A percentile compares a stretch with the other conserved stretches of the same genome.
Evolutionary conservation across 2,888 invertebrate species (phyloP).

Genomic region (Cartodere bifasciata): DNA sequence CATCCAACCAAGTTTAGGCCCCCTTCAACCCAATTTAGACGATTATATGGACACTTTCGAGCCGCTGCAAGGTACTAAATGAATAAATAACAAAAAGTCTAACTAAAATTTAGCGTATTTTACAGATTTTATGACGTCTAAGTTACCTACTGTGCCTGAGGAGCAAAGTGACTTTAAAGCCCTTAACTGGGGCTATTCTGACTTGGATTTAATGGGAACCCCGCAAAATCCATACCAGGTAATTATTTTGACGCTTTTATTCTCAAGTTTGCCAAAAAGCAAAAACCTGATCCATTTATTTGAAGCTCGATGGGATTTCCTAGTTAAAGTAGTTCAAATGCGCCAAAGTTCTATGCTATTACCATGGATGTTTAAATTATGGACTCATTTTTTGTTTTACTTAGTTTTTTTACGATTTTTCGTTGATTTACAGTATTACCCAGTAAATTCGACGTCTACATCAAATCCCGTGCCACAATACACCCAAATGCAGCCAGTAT

Average conservation of each 20-base stretch:
- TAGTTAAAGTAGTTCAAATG: too few relatives aligned
- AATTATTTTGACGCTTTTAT: too few relatives aligned
- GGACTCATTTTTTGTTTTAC: too few relatives aligned
- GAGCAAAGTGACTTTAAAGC: slow-evolving; percentile 30
- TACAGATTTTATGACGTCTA: slow-evolving; percentile 43
- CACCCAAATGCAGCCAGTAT: slow-evolving; percentile 1
- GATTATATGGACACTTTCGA: slow-evolving; percentile 88
- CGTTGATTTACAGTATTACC: too few relatives aligned
- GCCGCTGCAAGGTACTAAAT: slow-evolving; percentile 58
- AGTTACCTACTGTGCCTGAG: slow-evolving; percentile 49
- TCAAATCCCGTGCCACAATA: neutral
- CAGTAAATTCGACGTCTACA: neutral
- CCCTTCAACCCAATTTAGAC: slow-evolving; percentile 91
- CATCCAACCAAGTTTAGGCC: slow-evolving; percentile 95
- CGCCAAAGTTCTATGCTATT: too few relatives aligned
- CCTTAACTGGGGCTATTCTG: slow-evolving; percentile 23
- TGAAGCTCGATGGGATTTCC: too few relatives aligned
- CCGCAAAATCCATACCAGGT: too few relatives aligned
- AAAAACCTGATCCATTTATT: too few relatives aligned
- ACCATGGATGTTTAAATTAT: too few relatives aligned
- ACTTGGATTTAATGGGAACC: slow-evolving; percentile 20
- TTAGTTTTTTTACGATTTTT: too few relatives aligned
- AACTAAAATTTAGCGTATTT: slow-evolving; percentile 11
- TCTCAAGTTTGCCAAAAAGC: too few relatives aligned
- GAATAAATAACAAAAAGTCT: slow-evolving; percentile 1